phyloP scores from a whole-genome alignment of 2,113 vertebrate genomes.

The Neolamprologus variostigma region DNA sequence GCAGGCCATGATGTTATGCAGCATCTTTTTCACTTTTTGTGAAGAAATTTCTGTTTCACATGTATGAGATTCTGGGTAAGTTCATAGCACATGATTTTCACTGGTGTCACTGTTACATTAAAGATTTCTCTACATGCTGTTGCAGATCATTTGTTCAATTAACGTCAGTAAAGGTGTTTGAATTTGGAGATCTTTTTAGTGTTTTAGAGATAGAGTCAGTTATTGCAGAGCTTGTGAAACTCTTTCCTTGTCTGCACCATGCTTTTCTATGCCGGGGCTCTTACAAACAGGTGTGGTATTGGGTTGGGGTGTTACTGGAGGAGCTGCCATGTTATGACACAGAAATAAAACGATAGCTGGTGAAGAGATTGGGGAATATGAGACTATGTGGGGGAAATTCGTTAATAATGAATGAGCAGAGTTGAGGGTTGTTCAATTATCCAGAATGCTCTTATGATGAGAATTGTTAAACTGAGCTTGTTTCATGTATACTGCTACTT shows the following conservation, averaged over 20 bases:
- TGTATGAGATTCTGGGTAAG: not conserved
- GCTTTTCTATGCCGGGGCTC: not conserved
- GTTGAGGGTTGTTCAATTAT: not conserved
- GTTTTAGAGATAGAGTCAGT: not conserved
- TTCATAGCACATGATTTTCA: not conserved
- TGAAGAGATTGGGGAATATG: not conserved
- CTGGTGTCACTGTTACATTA: not conserved
- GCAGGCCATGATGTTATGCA: not conserved
- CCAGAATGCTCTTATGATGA: not conserved
- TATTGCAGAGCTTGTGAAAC: not conserved
- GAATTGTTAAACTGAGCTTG: not conserved
- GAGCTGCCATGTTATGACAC: conserved; percentile 4
- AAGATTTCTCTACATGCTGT: not conserved
- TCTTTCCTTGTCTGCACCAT: not conserved
- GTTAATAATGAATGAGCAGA: not conserved
- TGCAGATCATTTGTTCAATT: not conserved
- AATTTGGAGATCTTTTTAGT: not conserved
- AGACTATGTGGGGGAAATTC: not conserved
- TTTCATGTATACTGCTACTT: not conserved
- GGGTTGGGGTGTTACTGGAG: conserved; percentile 37
- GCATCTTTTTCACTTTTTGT: not conserved
- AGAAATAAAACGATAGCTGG: not conserved
- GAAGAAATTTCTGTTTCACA: not conserved
- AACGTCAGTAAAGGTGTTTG: not conserved
- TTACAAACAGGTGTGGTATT: conserved; percentile 12